Evolutionary conservation across 2,888 invertebrate species (phyloP).

Genomic region (Apodemia hepburni): DNA sequence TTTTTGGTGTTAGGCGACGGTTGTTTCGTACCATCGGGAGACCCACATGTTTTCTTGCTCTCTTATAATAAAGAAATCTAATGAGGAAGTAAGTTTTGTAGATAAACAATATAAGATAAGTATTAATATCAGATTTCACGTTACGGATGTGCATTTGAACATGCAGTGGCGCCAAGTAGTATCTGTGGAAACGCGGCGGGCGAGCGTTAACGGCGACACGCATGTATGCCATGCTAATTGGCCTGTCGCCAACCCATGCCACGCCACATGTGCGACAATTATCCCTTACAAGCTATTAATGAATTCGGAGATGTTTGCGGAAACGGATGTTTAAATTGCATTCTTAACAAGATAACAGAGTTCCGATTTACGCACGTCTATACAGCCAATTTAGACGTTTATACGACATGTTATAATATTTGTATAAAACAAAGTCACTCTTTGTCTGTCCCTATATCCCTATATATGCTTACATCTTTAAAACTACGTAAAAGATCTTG

Average conservation of each 20-base stretch:
- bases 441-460: too few species aligned
- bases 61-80: too few species aligned
- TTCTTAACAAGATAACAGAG: conserved; percentile 61
- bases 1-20: too few species aligned
- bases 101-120: conserved; percentile 19
- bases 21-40: too few species aligned
- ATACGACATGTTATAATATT: too few species aligned
- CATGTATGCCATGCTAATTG: conserved; percentile 68
- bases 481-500: too few species aligned
- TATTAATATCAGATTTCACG: conserved; percentile 44
- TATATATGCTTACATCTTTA: too few species aligned
- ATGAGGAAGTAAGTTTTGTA: conserved; percentile 11
- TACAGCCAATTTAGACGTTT: too few species aligned
- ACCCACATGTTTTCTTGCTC: too few species aligned
- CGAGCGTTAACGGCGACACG: conserved; percentile 48
- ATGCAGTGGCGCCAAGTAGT: conserved; percentile 38
- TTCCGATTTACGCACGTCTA: neutral
- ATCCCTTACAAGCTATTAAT: conserved; percentile 75
- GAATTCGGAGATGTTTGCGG: conserved; percentile 63
- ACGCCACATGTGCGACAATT: conserved; percentile 76
- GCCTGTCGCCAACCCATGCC: conserved; percentile 77
- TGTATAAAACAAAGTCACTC: too few species aligned
- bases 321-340: conserved; percentile 79
- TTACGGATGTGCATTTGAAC: conserved; percentile 37
- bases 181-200: conserved; percentile 36